Evolutionary conservation across 2,888 invertebrate species (phyloP), one percentile per base, ranked within the genome.

Genomic region (Dicyrtoma fusca): DNA sequence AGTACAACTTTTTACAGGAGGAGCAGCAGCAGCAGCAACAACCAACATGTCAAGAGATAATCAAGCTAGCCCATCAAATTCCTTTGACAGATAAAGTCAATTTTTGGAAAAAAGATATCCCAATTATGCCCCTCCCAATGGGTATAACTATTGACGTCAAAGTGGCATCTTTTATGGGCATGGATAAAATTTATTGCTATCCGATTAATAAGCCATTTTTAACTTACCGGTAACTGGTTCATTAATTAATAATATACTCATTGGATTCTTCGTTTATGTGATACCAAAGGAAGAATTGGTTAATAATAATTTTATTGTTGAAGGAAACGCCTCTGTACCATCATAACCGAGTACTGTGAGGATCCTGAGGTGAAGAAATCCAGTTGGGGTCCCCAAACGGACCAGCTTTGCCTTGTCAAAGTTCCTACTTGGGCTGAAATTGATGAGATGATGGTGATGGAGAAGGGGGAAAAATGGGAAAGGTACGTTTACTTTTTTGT

Each of bases 391-490:
- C 21, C 3, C 11, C n/a, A 42, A 1, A n/a, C 26, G 25, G 8
- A 44, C 62, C 57, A 42, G 73, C 11, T 76, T 57, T 3, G 4
- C 53, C 49, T 76, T 17, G 74, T 76, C 17, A 64, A 66, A 26
- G 73, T 73, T 44, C 73, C 71, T 26, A 14, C 53, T 8, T 76
- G 76, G 76, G 57, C 21, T 1, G 55, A 62, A n/a, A 69, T 74
- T 21, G 55, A 63, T 45, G 14, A 45, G 19, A 45, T 57, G 19
- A 63, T 69, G 68, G n/a, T 26, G 11, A 1, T 11, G 10, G 62
- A 57, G 1, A 55, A 63, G 26, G 34, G n/a, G 4, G n/a, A 10
- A 21, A 1, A 25, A 21, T 53, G 65, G 63, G 45, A n/a, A 19
- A 59, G 62, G 4, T 59, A n/a, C n/a, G n/a, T n/a, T n/a, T n/a